Evolutionary conservation across 2,888 invertebrate genomes (phyloP), one percentile per base, ranked within the genome.

Genomic region (Machimus rusticus): DNA sequence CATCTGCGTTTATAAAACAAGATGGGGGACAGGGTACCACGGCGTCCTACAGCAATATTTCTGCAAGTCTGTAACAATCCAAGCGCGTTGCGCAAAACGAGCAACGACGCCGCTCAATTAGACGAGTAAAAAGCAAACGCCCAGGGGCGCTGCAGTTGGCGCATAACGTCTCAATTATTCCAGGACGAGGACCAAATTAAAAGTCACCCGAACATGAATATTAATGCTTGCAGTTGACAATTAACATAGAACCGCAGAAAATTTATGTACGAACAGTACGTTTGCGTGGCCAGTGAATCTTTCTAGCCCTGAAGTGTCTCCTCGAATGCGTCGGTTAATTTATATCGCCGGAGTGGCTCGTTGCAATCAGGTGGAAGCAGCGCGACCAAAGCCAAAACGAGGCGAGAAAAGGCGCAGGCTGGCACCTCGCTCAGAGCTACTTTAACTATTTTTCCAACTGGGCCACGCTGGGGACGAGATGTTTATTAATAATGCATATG

Each of bases 121-220:
- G 76, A 76, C 37, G 34, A 39, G 34, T 76, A 34, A 76, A 39
- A 39, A 37, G 76, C 37, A 76, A 76, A 76, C 66, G 39, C 34
- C 76, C 37, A 34, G 39, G 76, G 34, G 76, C 39, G 55, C 43
- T 81, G 43, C 28, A 66, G 57, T 82, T 55, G 57, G 37, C 51
- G 82, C 66, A 57, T 82, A 66, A 82, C 82, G 57, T 82, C 82
- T 82, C 82, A 82, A 82, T 82, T 82, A 82, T 57, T 51, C 19
- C 51, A 16, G 82, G 82, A 66, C 82, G 82, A 66, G 51, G 37
- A 82, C 57, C 57, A 90, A 89, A 89, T 89, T 89, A 89, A 89
- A 89, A 89, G 89, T 89, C 89, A 90, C 86, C 89, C 87, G 87
- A 88, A 89, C 89, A 90, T 90, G 89, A 90, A 90, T 89, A 90